These are phyloP conservation scores for Myiagra hebetior DNA, from an alignment of 2,113 vertebrate species.

Conservation along the genomic window DNA sequence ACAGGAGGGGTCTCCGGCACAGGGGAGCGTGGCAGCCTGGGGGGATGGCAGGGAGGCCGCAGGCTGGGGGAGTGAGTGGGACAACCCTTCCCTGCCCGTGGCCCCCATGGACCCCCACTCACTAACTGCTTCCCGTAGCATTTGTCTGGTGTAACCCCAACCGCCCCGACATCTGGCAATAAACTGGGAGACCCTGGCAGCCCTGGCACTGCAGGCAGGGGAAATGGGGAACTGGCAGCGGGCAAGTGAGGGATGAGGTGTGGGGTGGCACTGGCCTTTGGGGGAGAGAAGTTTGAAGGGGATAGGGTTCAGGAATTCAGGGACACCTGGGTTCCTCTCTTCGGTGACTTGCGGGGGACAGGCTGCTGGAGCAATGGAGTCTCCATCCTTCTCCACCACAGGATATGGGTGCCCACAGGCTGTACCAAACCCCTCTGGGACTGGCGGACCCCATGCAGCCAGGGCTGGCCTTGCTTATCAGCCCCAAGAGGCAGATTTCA, in stretches of 20 bases:
- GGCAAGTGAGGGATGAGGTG: background rate
- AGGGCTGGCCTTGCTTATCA: background rate
- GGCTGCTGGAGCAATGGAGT: background rate
- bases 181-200: conserved; percentile 58
- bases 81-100: background rate
- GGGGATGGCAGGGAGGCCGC: background rate
- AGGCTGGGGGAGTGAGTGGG: background rate
- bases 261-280: background rate
- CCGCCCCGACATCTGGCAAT: conserved; percentile 60
- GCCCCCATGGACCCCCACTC: background rate
- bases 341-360: fast-evolving
- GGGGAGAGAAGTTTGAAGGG: background rate
- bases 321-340: background rate
- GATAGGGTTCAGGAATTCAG: background rate
- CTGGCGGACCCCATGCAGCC: background rate
- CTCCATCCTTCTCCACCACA: background rate
- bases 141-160: conserved; percentile 54
- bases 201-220: background rate
- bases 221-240: background rate
- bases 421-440: background rate
- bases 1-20: background rate
- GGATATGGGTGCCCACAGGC: fast-evolving
- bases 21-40: background rate
- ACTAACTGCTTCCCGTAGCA: conserved; percentile 56
- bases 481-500: background rate